These are phyloP conservation scores for Synchiropus splendidus DNA, from an alignment of 2,113 vertebrate genomes.

Conservation along the genomic window DNA sequence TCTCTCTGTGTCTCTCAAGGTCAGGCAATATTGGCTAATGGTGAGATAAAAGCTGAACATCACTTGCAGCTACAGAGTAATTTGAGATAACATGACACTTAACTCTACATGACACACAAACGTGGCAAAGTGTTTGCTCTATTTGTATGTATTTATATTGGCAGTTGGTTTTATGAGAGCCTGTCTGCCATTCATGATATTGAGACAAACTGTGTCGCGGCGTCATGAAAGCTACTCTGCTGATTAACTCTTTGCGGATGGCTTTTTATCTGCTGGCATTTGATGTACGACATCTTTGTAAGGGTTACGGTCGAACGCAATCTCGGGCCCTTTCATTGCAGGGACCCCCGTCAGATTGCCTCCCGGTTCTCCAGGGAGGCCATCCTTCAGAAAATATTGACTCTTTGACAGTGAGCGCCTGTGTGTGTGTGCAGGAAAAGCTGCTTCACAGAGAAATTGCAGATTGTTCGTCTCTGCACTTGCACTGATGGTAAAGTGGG, in stretches of 20 bases:
- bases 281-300: constrained; percentile 71
- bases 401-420: constrained; percentile 50
- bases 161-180: constrained; percentile 44
- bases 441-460: constrained; percentile 36
- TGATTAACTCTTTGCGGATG: constrained; percentile 68
- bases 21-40: constrained; percentile 34
- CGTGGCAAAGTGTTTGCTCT: constrained; percentile 12
- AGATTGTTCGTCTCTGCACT: constrained; percentile 22
- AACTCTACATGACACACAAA: constrained; percentile 16
- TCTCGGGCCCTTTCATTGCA: constrained; percentile 65
- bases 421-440: constrained; percentile 30
- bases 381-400: constrained; percentile 70
- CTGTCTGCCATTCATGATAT: constrained; percentile 55
- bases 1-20: constrained; percentile 30
- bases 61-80: constrained; percentile 10
- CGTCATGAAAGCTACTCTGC: constrained; percentile 63
- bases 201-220: constrained; percentile 63
- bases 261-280: constrained; percentile 70
- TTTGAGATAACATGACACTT: constrained; percentile 22
- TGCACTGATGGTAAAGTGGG: constrained; percentile 36
- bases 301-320: constrained; percentile 66
- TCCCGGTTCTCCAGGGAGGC: constrained; percentile 54
- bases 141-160: constrained; percentile 37
- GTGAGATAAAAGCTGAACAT: constrained; percentile 29
- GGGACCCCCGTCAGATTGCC: constrained; percentile 56